These are phyloP conservation scores for Xiphorhynchus elegans DNA, from an alignment of 2,113 vertebrate genomes.

Conservation along the genomic window DNA sequence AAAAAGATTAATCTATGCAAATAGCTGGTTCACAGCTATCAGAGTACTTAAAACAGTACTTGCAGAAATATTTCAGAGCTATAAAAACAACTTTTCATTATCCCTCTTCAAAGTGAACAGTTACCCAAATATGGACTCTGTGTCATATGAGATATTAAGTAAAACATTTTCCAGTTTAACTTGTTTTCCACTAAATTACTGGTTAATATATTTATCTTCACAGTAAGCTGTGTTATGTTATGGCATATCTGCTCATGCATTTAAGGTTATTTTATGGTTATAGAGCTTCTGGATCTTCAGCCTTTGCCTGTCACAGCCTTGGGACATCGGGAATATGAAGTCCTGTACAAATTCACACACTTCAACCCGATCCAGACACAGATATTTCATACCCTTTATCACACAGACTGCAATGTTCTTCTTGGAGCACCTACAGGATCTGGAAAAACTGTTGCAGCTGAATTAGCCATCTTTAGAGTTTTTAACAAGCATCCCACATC, in stretches of 20 bases:
- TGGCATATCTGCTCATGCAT: background rate
- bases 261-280: constrained; percentile 27
- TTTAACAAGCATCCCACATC: constrained; percentile 92
- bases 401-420: constrained; percentile 94
- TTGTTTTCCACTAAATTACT: background rate
- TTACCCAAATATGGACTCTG: background rate
- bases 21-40: background rate
- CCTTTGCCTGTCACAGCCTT: constrained; percentile 90
- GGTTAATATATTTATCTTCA: background rate
- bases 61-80: background rate
- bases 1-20: background rate
- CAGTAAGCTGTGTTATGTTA: background rate
- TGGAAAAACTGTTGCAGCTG: constrained; percentile 96
- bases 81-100: background rate
- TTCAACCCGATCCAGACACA: constrained; percentile 99
- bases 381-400: constrained; percentile 96
- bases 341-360: constrained; percentile 94
- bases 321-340: constrained; percentile 86
- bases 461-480: constrained; percentile 95
- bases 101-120: background rate
- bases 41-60: background rate
- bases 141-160: background rate
- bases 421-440: constrained; percentile 97
- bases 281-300: constrained; percentile 96
- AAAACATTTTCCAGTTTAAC: background rate